Evolutionary conservation across 2,888 invertebrate genomes (phyloP).

Genomic region (Adela reaumurella): DNA sequence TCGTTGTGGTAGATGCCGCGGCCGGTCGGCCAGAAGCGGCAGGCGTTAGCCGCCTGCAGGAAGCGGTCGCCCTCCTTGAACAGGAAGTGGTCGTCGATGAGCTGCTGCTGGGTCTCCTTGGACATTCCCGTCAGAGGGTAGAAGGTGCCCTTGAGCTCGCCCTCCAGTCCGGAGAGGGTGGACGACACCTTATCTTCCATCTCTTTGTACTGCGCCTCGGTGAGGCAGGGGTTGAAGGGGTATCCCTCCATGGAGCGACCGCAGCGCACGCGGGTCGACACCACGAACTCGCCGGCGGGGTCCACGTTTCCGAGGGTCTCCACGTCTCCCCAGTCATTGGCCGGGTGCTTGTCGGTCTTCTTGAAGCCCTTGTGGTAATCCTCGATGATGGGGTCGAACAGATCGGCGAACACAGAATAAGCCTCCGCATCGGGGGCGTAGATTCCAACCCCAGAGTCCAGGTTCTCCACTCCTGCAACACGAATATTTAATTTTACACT

Average conservation of each 20-base stretch:
- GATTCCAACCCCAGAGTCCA: slow-evolving; percentile 94
- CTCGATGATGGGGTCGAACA: slow-evolving; percentile 97
- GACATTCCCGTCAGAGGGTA: slow-evolving; percentile 94
- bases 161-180: slow-evolving; percentile 78
- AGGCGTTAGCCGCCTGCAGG: slow-evolving; percentile 90
- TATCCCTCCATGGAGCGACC: slow-evolving; percentile 93
- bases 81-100: slow-evolving; percentile 97
- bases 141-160: slow-evolving; percentile 92
- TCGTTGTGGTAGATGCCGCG: slow-evolving; percentile 97
- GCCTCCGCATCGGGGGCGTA: slow-evolving; percentile 97
- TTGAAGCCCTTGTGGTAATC: slow-evolving; percentile 96
- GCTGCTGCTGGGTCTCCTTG: slow-evolving; percentile 92
- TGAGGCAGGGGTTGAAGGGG: slow-evolving; percentile 96
- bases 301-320: slow-evolving; percentile 88
- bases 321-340: slow-evolving; percentile 92
- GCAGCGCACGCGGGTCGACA: slow-evolving; percentile 94
- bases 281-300: slow-evolving; percentile 85
- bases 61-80: slow-evolving; percentile 96
- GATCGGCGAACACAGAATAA: slow-evolving; percentile 85
- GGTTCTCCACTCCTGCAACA: slow-evolving; percentile 86
- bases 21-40: slow-evolving; percentile 95
- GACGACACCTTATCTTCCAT: slow-evolving; percentile 89
- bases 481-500: no score
- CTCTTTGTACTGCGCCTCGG: slow-evolving; percentile 95
- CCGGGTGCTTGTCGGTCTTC: slow-evolving; percentile 90